phyloP scores from a whole-genome alignment of 2,113 vertebrate species.

The Cynopterus brachyotis region DNA sequence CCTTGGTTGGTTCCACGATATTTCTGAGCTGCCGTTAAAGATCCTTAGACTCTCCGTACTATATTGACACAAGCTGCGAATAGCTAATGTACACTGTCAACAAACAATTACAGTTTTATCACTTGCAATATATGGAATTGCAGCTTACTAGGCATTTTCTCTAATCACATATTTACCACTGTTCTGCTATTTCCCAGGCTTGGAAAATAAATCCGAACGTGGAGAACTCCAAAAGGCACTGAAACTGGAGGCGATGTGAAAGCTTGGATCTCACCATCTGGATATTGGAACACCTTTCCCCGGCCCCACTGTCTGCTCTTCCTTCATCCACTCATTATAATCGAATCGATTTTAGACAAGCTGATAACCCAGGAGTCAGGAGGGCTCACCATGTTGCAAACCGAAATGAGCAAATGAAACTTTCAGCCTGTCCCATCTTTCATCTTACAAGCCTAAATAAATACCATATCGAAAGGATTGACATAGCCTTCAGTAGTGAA shows the following conservation, averaged over 20 bases:
- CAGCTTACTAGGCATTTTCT: slow-evolving; percentile 61
- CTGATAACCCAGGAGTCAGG: neutral
- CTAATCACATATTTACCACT: neutral
- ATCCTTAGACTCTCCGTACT: slow-evolving; percentile 36
- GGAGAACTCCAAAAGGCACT: neutral
- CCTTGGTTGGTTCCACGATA: neutral
- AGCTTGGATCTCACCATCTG: neutral
- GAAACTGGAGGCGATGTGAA: too few relatives aligned
- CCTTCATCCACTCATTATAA: neutral
- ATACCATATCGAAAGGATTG: neutral
- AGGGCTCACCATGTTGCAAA: neutral
- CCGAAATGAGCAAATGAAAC: neutral
- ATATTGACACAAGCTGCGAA: slow-evolving; percentile 61
- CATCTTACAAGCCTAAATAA: neutral
- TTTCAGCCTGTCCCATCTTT: neutral
- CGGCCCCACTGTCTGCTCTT: neutral
- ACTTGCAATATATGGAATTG: slow-evolving; percentile 55
- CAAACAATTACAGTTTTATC: slow-evolving; percentile 68
- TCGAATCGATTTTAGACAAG: neutral
- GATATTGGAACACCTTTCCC: neutral
- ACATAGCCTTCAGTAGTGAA: neutral
- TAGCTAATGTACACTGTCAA: slow-evolving; percentile 56
- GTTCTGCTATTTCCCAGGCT: neutral
- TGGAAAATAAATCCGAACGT: neutral
- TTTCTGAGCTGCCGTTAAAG: slow-evolving; percentile 28